phyloP scores from a whole-genome alignment of 2,113 vertebrate genomes.

The Elachura formosa region DNA sequence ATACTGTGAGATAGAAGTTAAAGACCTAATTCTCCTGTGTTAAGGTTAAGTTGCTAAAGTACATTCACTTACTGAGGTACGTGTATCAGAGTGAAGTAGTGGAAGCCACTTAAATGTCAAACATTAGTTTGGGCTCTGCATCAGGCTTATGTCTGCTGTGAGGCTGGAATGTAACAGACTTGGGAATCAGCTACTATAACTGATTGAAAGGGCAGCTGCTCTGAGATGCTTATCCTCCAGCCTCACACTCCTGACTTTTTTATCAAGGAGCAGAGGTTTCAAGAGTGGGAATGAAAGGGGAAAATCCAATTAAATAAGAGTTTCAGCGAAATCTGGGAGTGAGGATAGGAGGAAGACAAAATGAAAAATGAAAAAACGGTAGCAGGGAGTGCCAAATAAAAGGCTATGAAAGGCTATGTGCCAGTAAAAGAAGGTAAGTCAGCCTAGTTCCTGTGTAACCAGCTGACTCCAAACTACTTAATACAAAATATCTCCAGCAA shows the following conservation, averaged over 20 bases:
- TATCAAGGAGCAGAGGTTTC: neutral
- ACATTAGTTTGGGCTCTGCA: neutral
- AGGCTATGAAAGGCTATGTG: neutral
- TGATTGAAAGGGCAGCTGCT: no score
- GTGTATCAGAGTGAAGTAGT: neutral
- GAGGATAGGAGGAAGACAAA: neutral
- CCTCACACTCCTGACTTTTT: neutral
- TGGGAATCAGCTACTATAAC: no score
- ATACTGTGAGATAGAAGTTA: rapidly evolving
- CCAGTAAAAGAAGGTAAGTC: neutral
- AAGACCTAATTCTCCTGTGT: neutral
- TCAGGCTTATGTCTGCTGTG: neutral
- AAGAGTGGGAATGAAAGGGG: neutral
- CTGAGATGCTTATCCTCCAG: neutral
- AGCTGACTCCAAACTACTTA: neutral
- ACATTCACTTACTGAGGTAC: neutral
- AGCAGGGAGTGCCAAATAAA: neutral
- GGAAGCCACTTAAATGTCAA: neutral
- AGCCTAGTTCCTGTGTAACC: neutral
- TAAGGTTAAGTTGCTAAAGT: neutral
- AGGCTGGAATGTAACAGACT: neutral
- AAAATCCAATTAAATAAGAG: neutral
- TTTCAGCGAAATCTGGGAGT: neutral
- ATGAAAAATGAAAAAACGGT: neutral
- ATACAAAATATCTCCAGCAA: neutral